Evolutionary conservation across 2,797 vertebrate species (phyloP).

Genomic region (Miichthys miiuy): DNA sequence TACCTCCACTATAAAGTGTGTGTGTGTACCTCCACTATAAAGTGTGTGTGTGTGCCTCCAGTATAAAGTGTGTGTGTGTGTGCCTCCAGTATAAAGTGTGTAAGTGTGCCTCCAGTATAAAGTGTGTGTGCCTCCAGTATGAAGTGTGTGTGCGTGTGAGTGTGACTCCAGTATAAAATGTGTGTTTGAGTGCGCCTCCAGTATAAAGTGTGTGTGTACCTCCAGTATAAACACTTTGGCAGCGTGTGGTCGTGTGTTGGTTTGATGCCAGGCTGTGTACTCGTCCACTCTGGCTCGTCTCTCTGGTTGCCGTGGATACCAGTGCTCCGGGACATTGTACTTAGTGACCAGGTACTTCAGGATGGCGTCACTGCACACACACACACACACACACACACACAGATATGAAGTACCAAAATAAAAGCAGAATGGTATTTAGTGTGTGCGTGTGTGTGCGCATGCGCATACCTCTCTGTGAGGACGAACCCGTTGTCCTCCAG

Average conservation of each 20-base stretch:
- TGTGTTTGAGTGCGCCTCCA: too few species aligned
- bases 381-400: not conserved
- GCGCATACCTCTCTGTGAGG: constrained; percentile 83
- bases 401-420: too few species aligned
- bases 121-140: too few species aligned
- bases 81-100: too few species aligned
- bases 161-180: too few species aligned
- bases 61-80: too few species aligned
- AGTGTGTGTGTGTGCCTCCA: too few species aligned
- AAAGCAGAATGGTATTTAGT: too few species aligned
- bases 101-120: too few species aligned
- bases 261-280: constrained; percentile 86
- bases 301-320: constrained; percentile 82
- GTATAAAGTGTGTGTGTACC: constrained; percentile 51
- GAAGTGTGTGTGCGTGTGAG: too few species aligned
- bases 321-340: constrained; percentile 76
- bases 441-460: constrained; percentile 7
- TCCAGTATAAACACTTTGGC: constrained; percentile 81
- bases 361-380: constrained; percentile 82
- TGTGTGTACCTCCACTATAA: too few species aligned
- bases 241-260: constrained; percentile 75
- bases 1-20: too few species aligned
- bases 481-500: constrained; percentile 79
- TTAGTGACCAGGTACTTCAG: constrained; percentile 81
- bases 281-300: constrained; percentile 82